Base-by-base conservation (phyloP, 2,797 vertebrate species). In the Rhodeus uyekii region DNA sequence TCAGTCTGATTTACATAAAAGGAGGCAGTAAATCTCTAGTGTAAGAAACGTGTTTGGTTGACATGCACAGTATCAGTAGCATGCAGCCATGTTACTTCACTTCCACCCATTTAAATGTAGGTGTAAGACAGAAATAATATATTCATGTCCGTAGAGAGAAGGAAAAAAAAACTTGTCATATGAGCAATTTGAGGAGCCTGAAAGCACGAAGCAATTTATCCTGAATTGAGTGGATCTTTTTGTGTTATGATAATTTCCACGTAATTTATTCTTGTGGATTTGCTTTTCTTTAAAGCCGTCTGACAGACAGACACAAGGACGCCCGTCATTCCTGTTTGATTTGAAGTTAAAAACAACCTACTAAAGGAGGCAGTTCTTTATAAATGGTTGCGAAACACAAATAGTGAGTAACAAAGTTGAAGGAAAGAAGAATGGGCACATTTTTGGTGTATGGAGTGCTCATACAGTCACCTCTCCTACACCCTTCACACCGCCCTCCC, bases 191-290 rank as follows among this genome's bases (percentile, higher is more conserved):
- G 78, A 84, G 76, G 53, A 79, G 83, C 86, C 60, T 78, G 81
- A 87, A 84, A 84, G 89, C 82, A 80, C 76, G 78, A 90, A 78
- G 86, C 86, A 88, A 88, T 91, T 90, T 90, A 87, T 91, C 46
- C 74, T 65, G 34, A 68, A 88, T 42, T 86, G 86, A 89, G 90
- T 75, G 86, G 80, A 90, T 65, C 78, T 87, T 86, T 91, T 89
- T 81, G 87, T 86, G 39, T 79, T 88, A 92, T 93, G 90, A 87
- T 92, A 93, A 93, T 92, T 78, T 74, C 81, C 82, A 83, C 86
- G 88, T 93, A 85, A 92, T 90, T 92, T 92, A 90, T 92, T 91
- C 81, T 61, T n/a, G 71, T 69, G 61, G 50, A 83, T 78, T 22
- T 36, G 76, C 42, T 60, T 44, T 80, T 69, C 60, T 80, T 77